Conservation (phyloP, 1,140 invertebrate species). For the Scaptomyza graminum region DNA sequence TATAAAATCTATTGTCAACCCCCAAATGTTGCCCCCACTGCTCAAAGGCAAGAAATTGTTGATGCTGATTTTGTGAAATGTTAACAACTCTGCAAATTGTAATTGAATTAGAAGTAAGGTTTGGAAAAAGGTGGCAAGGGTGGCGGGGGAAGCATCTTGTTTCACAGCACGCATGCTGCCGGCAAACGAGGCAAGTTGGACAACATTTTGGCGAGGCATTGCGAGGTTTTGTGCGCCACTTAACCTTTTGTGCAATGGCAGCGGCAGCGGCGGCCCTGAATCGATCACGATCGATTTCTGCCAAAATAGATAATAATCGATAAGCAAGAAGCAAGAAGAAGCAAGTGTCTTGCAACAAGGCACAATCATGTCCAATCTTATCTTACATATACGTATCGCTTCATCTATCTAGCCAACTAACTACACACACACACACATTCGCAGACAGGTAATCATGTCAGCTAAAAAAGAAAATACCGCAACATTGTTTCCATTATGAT, state of each 20-base stretch:
- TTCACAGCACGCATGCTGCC: slow-evolving; percentile 42
- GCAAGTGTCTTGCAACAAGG: slow-evolving; percentile 28
- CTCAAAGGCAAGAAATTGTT: no score
- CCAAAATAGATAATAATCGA: slow-evolving; percentile 71
- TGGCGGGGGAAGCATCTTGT: background rate
- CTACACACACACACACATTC: slow-evolving; percentile 4
- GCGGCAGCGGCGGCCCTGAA: slow-evolving; percentile 40
- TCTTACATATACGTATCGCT: slow-evolving; percentile 5
- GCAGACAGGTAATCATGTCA: slow-evolving; percentile 63
- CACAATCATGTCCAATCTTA: slow-evolving; percentile 48
- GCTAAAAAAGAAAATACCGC: slow-evolving; percentile 52
- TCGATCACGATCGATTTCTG: slow-evolving; percentile 73
- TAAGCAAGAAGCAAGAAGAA: background rate
- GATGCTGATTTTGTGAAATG: slow-evolving; percentile 24
- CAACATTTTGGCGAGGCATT: background rate
- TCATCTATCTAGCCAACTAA: no score
- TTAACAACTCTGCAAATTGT: slow-evolving; percentile 46
- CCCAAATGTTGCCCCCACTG: no score
- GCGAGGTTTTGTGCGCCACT: slow-evolving; percentile 35
- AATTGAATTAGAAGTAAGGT: no score
- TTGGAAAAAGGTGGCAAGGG: no score
- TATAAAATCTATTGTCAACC: no score
- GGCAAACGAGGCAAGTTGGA: slow-evolving; percentile 23
- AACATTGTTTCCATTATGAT: slow-evolving; percentile 45
- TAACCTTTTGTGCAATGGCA: slow-evolving; percentile 44